Evolutionary conservation across 2,888 invertebrate genomes (phyloP).

Genomic region (Dolichomitus sp.): DNA sequence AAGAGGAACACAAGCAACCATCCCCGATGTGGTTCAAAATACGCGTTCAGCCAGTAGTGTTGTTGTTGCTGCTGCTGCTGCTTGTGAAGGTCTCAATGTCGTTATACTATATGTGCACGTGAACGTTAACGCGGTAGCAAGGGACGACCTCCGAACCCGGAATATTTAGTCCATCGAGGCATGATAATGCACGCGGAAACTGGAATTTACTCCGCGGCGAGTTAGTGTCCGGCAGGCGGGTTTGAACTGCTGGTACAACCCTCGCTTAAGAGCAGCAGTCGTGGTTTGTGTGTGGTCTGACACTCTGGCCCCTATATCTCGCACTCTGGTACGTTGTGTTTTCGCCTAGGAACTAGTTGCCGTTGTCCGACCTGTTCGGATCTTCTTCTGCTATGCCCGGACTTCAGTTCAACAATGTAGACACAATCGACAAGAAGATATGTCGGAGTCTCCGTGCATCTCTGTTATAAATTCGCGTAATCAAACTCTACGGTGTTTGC

Average conservation of each 20-base stretch:
- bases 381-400: constrained; percentile 34
- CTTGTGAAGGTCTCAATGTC: constrained; percentile 41
- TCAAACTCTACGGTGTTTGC: neutral
- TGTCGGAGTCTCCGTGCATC: neutral
- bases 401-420: neutral
- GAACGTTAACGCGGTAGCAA: constrained; percentile 8
- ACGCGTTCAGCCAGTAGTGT: constrained; percentile 21
- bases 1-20: constrained; percentile 49
- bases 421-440: neutral
- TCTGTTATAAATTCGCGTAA: neutral
- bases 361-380: neutral
- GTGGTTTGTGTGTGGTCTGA: constrained; percentile 33
- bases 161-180: constrained; percentile 75
- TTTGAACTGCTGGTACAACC: constrained; percentile 30
- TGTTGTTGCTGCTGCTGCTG: constrained; percentile 59
- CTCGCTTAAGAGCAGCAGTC: constrained; percentile 46
- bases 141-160: constrained; percentile 62
- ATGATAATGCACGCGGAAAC: constrained; percentile 76
- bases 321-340: constrained; percentile 36
- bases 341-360: constrained; percentile 10
- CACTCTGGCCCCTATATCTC: constrained; percentile 26
- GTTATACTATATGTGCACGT: neutral
- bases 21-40: constrained; percentile 13
- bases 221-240: constrained; percentile 51
- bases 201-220: constrained; percentile 72